phyloP scores from a whole-genome alignment of 2,113 vertebrate genomes.

The Anser cygnoides region DNA sequence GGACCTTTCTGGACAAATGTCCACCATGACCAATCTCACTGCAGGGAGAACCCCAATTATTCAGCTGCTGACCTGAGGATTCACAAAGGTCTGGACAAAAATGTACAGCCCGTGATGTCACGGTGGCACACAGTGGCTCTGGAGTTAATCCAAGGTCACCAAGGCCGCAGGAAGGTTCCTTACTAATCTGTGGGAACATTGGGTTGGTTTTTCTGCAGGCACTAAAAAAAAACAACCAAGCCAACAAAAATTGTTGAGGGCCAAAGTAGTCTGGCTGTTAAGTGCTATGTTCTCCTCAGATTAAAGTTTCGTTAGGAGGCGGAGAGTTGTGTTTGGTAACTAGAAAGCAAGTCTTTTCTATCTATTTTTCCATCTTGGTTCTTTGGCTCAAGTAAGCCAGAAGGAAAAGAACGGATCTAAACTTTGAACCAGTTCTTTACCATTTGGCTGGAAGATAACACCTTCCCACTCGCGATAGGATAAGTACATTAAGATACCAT shows the following conservation, averaged over 20 bases:
- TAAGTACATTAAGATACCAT: slow-evolving; percentile 68
- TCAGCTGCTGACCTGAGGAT: neutral
- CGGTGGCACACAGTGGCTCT: neutral
- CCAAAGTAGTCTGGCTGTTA: neutral
- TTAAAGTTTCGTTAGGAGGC: neutral
- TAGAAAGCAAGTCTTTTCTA: neutral
- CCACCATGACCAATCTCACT: neutral
- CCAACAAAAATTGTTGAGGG: neutral
- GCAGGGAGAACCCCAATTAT: neutral
- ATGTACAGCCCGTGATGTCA: neutral
- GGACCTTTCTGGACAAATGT: neutral
- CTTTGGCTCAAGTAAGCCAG: neutral
- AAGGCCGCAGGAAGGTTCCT: neutral
- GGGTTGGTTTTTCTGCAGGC: neutral
- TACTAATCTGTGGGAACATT: neutral
- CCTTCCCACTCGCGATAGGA: slow-evolving; percentile 29
- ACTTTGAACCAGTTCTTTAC: slow-evolving; percentile 3
- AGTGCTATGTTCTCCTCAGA: neutral
- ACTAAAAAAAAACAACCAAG: neutral
- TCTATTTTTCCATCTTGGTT: neutral
- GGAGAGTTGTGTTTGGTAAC: neutral
- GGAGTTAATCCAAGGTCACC: neutral
- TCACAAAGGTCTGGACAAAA: neutral
- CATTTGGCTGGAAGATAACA: slow-evolving; percentile 46
- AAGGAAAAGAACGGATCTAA: slow-evolving; percentile 15